A percentile compares a stretch with the other conserved stretches of the same genome.
phyloP scores from a whole-genome alignment of 2,797 vertebrate genomes.

The Chelidonichthys spinosus region DNA sequence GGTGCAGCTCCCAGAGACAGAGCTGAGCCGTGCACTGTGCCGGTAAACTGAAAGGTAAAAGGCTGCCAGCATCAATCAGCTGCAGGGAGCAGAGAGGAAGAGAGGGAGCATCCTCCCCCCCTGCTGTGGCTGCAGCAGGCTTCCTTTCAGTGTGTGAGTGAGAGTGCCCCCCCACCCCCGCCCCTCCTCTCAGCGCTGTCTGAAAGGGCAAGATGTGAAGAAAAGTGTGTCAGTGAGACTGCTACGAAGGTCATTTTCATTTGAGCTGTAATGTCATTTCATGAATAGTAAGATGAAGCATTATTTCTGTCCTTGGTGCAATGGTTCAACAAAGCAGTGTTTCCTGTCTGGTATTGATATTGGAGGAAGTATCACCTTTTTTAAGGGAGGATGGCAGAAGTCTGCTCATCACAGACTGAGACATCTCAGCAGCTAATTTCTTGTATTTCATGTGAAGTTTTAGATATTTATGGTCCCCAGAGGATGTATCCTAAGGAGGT shows the following conservation, averaged over 20 bases:
- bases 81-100: constrained; percentile 70
- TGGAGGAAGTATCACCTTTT: neutral
- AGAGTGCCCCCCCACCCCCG: constrained; percentile 41
- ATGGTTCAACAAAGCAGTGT: neutral
- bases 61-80: constrained; percentile 75
- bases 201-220: constrained; percentile 75
- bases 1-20: constrained; percentile 63
- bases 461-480: neutral
- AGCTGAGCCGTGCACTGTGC: constrained; percentile 61
- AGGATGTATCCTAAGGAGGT: neutral
- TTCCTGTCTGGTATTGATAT: neutral
- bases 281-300: constrained; percentile 1
- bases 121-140: constrained; percentile 65
- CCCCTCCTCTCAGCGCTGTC: constrained; percentile 31
- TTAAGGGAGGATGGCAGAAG: no score
- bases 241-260: constrained; percentile 21
- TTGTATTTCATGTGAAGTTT: neutral
- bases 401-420: no score
- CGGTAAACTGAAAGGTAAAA: constrained; percentile 72
- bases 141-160: no score
- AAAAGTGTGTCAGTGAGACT: constrained; percentile 25
- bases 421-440: neutral
- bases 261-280: neutral
- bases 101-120: constrained; percentile 68
- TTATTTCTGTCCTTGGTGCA: neutral